phyloP scores from a whole-genome alignment of 2,113 vertebrate genomes.

The Engraulis encrasicolus region DNA sequence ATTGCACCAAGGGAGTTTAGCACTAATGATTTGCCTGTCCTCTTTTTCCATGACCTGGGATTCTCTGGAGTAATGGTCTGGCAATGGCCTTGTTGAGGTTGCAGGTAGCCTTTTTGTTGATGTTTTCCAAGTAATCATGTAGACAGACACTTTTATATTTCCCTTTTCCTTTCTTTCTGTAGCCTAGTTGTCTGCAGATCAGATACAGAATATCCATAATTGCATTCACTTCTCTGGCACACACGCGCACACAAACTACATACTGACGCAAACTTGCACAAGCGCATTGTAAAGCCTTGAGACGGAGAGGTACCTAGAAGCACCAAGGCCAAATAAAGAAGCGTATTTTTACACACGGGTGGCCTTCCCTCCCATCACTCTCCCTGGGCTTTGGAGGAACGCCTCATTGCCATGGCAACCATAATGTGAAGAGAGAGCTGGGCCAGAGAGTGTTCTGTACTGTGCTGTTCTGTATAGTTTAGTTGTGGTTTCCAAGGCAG shows the following conservation, averaged over 20 bases:
- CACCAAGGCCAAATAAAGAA: neutral
- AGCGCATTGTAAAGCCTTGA: neutral
- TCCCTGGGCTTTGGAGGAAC: neutral
- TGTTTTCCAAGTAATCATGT: neutral
- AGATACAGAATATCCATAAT: no score
- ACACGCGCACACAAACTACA: neutral
- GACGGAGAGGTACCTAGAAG: neutral
- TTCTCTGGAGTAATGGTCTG: neutral
- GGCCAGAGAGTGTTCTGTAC: no score
- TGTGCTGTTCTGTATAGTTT: no score
- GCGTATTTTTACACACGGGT: neutral
- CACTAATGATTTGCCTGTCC: neutral
- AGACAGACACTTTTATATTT: neutral
- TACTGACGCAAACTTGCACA: no score
- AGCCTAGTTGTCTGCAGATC: no score
- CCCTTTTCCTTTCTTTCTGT: no score
- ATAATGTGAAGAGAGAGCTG: neutral
- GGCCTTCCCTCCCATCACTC: neutral
- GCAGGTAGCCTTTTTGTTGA: neutral
- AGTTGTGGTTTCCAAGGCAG: no score
- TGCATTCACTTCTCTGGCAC: neutral
- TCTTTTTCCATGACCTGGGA: neutral
- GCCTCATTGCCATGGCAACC: neutral
- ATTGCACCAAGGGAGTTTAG: neutral
- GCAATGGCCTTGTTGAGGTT: neutral